Base-by-base conservation (phyloP, 2,113 vertebrate genomes). In the Callospermophilus lateralis region DNA sequence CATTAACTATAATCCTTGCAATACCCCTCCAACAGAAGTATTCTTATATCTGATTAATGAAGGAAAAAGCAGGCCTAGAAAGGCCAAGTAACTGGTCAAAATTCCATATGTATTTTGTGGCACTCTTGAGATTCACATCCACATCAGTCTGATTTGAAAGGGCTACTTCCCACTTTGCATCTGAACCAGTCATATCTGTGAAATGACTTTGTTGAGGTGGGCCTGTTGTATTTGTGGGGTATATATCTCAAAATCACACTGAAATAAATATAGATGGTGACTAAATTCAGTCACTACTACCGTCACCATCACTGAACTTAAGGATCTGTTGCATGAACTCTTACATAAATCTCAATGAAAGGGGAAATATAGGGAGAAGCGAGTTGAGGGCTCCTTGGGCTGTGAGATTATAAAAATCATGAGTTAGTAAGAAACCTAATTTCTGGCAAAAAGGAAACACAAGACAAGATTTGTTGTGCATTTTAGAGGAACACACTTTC, bases 1-100 rank as follows among this genome's bases (percentile, higher is more conserved):
- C 17, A 84, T 67, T 92, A 79, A 92, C 65, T 72, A 32, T 77
- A 93, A 92, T 85, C 45, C n/a, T 89, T 70, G 17, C n/a, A 88
- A 81, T 30, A 87, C 17, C 6, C 34, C 67, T 91, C 37, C 72
- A 72, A 39, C 68, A 84, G 80, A 96, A 94, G 53, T 53, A 81
- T 84, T 89, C 67, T 55, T 28, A 53, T 89, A 2, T 80, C 77
- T 87, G 67, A 45, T 32, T 84, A 88, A 84, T 42, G 42, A 28
- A 37, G 63, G 48, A 92, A 55, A 70, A 89, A 95, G 74, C 17
- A 93, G 42, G n/a, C 45, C 26, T 17, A 48, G 79, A 85, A 86
- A 93, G n/a, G n/a, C 68, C 70, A 78, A 89, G 9, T 90, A 51
- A 53, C 51, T 53, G 51, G 51, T 19, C 12, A 89, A 78, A 80